Conservation (phyloP, 1,140 invertebrate species). For the Lucilia cuprina region DNA sequence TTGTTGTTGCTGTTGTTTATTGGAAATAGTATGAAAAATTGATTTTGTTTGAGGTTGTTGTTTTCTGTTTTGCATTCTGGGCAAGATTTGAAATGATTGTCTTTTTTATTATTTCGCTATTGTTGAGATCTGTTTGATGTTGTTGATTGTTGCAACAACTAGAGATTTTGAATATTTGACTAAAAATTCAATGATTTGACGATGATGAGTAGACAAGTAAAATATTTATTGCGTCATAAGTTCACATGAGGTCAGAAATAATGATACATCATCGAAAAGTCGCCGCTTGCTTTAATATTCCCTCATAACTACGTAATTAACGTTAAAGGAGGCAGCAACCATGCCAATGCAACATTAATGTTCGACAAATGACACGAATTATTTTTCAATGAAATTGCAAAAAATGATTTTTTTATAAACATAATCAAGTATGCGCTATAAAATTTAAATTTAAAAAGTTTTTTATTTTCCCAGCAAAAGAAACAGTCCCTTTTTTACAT, state of each 20-base stretch:
- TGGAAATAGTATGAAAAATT: neutral
- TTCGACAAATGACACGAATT: too few species aligned
- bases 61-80: neutral
- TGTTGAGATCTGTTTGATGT: neutral
- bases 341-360: neutral
- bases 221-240: neutral
- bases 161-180: neutral
- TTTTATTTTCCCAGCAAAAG: too few species aligned
- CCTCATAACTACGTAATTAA: too few species aligned
- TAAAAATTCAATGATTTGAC: too few species aligned
- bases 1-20: neutral
- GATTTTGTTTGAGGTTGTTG: neutral
- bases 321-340: too few species aligned
- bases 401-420: too few species aligned
- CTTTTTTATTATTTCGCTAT: neutral
- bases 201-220: neutral
- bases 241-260: neutral
- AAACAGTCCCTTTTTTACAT: neutral
- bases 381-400: too few species aligned
- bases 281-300: neutral
- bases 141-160: neutral
- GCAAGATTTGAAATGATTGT: neutral
- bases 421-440: too few species aligned
- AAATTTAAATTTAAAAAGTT: too few species aligned
- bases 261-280: neutral